Evolutionary conservation across 2,113 vertebrate genomes (phyloP).

Genomic region (Mastomys coucha): DNA sequence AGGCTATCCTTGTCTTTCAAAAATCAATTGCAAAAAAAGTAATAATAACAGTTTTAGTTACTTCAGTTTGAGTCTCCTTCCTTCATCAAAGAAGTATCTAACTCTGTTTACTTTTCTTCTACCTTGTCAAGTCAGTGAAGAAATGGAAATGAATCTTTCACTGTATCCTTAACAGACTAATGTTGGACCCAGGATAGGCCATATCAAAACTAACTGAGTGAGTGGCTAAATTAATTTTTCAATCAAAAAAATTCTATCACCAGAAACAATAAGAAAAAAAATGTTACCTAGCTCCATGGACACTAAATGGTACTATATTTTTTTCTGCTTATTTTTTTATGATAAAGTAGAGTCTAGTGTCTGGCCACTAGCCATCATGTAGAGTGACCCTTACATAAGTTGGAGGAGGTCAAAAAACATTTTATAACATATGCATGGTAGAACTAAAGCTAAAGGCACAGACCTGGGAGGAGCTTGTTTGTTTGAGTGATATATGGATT

Average conservation of each 20-base stretch:
- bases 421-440: background rate
- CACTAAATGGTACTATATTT: background rate
- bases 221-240: conserved; percentile 5
- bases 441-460: background rate
- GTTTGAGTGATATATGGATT: background rate
- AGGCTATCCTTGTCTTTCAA: background rate
- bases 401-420: background rate
- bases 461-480: background rate
- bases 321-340: background rate
- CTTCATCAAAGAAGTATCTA: background rate
- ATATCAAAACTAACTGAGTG: background rate
- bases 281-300: background rate
- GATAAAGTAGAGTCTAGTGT: background rate
- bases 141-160: background rate
- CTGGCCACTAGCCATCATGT: background rate
- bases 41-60: background rate
- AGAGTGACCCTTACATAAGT: background rate
- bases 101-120: background rate
- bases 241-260: background rate
- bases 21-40: background rate
- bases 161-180: background rate
- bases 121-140: background rate
- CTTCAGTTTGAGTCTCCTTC: conserved; percentile 27
- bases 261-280: conserved; percentile 17
- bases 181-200: background rate